Evolutionary conservation across 1,140 invertebrate species (phyloP).

Genomic region (Platyscapa corneri): DNA sequence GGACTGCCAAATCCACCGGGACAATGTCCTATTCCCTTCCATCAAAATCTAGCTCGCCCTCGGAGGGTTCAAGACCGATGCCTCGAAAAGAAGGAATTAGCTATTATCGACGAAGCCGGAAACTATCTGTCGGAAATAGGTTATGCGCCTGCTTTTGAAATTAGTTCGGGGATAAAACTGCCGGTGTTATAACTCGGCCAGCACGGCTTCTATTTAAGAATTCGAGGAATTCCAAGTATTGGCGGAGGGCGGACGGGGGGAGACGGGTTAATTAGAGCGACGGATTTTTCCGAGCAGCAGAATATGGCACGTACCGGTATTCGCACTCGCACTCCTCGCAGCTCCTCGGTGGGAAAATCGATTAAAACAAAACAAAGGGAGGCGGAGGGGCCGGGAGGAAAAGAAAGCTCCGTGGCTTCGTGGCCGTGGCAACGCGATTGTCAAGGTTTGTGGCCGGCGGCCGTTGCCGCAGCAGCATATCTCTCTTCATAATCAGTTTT

Average conservation of each 20-base stretch:
- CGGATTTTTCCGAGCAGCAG: background rate
- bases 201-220: background rate
- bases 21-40: constrained; percentile 22
- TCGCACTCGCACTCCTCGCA: too few relatives aligned
- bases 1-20: constrained; percentile 9
- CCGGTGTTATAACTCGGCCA: too few relatives aligned
- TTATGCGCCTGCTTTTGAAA: too few relatives aligned
- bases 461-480: background rate
- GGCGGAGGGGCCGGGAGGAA: background rate
- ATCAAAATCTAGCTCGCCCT: constrained; percentile 28
- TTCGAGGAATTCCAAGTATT: too few relatives aligned
- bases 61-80: background rate
- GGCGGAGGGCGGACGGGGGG: background rate
- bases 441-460: background rate
- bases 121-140: too few relatives aligned
- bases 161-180: too few relatives aligned
- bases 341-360: background rate
- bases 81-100: background rate
- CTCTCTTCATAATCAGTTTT: constrained; percentile 36
- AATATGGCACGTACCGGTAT: background rate
- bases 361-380: constrained; percentile 12
- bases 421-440: constrained; percentile 20
- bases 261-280: background rate
- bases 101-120: too few relatives aligned
- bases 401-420: background rate